Evolutionary conservation across 2,113 vertebrate species (phyloP).

Genomic region (Notarius quadriscutis): DNA sequence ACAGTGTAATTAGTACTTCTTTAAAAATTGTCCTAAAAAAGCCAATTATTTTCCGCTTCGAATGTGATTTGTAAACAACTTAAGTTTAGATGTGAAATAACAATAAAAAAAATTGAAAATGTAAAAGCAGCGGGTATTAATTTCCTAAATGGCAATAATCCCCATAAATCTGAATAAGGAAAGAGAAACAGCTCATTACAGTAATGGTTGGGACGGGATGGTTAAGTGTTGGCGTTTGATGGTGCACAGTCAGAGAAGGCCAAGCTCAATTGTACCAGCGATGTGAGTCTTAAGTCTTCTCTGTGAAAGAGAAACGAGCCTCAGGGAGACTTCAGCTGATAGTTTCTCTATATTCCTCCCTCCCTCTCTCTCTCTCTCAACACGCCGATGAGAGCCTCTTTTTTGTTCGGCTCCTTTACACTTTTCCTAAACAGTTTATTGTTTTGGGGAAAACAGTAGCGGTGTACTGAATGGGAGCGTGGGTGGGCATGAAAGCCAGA

Average conservation of each 20-base stretch:
- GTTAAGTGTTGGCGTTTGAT: background rate
- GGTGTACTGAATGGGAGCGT: constrained; percentile 9
- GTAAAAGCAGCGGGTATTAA: background rate
- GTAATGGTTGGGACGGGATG: no score
- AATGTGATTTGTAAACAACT: background rate
- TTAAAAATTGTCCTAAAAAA: background rate
- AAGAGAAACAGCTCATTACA: background rate
- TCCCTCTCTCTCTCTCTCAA: background rate
- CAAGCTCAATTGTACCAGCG: background rate
- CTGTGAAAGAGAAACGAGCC: constrained; percentile 6
- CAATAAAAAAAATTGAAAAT: background rate
- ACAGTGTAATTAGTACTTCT: background rate
- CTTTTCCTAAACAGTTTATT: constrained; percentile 22
- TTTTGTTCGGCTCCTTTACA: constrained; percentile 7
- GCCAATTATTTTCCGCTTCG: background rate
- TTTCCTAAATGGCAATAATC: background rate
- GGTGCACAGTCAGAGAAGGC: background rate
- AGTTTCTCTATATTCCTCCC: background rate
- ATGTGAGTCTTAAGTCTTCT: background rate
- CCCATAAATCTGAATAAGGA: background rate
- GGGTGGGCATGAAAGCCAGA: constrained; percentile 7
- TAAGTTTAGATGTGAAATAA: background rate
- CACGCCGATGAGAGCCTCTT: background rate
- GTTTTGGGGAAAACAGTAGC: constrained; percentile 29
- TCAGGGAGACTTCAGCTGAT: background rate